These are phyloP conservation scores for Drosophila ficusphila DNA, from an alignment of 1,140 invertebrate species.

Conservation along the genomic window DNA sequence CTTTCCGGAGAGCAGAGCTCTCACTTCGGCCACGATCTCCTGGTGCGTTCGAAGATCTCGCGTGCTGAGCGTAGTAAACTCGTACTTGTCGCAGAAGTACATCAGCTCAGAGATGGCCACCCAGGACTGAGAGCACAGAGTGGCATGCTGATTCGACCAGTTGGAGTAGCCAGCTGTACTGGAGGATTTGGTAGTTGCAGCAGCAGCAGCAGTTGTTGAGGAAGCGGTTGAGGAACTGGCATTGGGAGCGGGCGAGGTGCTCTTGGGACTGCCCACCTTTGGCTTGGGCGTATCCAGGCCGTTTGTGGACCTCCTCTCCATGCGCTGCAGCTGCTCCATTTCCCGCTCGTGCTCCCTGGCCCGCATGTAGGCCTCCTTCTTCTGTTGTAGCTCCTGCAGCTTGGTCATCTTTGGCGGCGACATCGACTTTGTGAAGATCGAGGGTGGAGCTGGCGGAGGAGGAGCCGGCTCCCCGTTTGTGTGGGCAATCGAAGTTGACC, in stretches of 20 bases:
- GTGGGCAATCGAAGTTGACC: conserved; percentile 1
- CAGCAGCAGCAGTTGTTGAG: not conserved
- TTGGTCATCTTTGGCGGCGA: conserved; percentile 70
- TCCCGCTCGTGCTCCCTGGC: conserved; percentile 61
- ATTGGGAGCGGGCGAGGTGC: conserved; percentile 14
- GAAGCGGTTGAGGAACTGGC: conserved; percentile 6
- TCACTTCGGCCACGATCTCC: conserved; percentile 71
- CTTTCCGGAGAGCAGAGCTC: conserved; percentile 53
- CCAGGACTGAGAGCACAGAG: conserved; percentile 66
- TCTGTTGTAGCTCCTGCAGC: conserved; percentile 65
- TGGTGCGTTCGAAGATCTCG: conserved; percentile 64
- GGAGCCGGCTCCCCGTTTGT: conserved; percentile 11
- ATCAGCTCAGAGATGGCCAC: conserved; percentile 79
- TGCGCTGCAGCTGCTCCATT: conserved; percentile 64
- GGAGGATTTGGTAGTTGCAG: conserved; percentile 22
- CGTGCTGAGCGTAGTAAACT: conserved; percentile 70
- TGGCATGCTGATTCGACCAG: conserved; percentile 64
- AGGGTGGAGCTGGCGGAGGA: conserved; percentile 17
- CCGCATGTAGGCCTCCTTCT: conserved; percentile 66
- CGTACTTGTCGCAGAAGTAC: conserved; percentile 80
- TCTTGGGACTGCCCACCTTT: conserved; percentile 5
- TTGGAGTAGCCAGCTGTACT: conserved; percentile 64
- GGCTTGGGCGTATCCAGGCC: not conserved
- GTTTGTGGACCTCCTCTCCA: conserved; percentile 25
- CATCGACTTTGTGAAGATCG: conserved; percentile 37